These are phyloP conservation scores for Scomber scombrus DNA, from an alignment of 2,113 vertebrate species.

Conservation along the genomic window DNA sequence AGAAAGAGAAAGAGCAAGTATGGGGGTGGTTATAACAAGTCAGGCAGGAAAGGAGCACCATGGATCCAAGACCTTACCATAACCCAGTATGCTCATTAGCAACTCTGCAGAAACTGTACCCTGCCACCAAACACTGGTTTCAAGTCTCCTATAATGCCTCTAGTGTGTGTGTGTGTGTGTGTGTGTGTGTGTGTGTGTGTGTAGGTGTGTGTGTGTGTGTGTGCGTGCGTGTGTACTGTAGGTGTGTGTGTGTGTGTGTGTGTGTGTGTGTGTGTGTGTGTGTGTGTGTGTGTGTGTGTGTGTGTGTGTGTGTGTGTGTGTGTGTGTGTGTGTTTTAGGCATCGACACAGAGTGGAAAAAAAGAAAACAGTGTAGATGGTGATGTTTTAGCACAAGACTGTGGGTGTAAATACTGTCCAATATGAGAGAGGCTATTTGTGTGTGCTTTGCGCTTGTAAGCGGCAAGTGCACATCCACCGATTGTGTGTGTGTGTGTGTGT, in stretches of 20 bases:
- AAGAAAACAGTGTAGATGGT: slow-evolving; percentile 35
- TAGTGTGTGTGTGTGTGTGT: slow-evolving; percentile 33
- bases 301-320: slow-evolving; percentile 2
- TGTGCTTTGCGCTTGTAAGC: slow-evolving; percentile 23
- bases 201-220: not conserved
- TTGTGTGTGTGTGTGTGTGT: not conserved
- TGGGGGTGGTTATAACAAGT: slow-evolving; percentile 55
- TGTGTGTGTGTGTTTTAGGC: slow-evolving; percentile 19
- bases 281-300: slow-evolving; percentile 12
- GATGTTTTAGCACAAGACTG: slow-evolving; percentile 27
- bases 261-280: slow-evolving; percentile 38
- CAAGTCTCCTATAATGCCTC: slow-evolving; percentile 41
- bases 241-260: not conserved
- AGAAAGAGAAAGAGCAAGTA: slow-evolving; percentile 40
- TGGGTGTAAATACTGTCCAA: slow-evolving; percentile 25
- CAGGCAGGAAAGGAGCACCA: slow-evolving; percentile 31
- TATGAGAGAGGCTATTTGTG: slow-evolving; percentile 20
- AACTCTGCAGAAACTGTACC: slow-evolving; percentile 52
- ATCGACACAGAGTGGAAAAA: slow-evolving; percentile 5
- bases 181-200: slow-evolving; percentile 11
- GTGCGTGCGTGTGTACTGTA: slow-evolving; percentile 7
- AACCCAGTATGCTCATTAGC: slow-evolving; percentile 73
- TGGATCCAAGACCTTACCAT: slow-evolving; percentile 59
- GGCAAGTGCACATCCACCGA: slow-evolving; percentile 8
- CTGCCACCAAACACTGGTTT: slow-evolving; percentile 71